These are phyloP conservation scores for Pluvianellus socialis DNA, from an alignment of 2,113 vertebrate genomes.

Conservation along the genomic window DNA sequence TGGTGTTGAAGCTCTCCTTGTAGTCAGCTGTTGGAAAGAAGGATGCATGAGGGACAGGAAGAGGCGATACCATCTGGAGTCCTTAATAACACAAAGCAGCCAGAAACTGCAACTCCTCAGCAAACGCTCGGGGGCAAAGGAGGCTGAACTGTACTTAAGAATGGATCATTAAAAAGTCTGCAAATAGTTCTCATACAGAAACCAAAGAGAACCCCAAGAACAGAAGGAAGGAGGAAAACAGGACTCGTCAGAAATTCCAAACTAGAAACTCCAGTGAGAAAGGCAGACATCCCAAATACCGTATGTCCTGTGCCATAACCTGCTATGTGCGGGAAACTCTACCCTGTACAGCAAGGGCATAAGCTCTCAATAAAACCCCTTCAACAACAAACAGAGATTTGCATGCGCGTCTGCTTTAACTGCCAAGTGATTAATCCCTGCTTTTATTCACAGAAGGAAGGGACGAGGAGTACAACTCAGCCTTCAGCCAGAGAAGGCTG, in stretches of 20 bases:
- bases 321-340: not conserved
- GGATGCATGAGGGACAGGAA: not conserved
- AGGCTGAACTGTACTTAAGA: not conserved
- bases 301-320: not conserved
- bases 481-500: not conserved
- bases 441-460: conserved; percentile 39
- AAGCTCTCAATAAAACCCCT: not conserved
- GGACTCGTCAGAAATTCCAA: not conserved
- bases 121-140: not conserved
- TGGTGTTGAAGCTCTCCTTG: conserved; percentile 99
- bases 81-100: not conserved
- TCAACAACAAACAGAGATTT: conserved; percentile 35
- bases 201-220: not conserved
- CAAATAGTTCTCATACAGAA: not conserved
- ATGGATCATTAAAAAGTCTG: not conserved
- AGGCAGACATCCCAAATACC: not conserved
- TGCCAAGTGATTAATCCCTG: conserved; percentile 17
- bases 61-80: not conserved
- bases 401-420: conserved; percentile 32
- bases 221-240: not conserved
- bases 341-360: not conserved
- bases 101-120: not conserved
- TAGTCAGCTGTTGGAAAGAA: conserved; percentile 86
- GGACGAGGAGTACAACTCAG: not conserved
- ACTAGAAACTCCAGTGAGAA: not conserved